Base-by-base conservation (phyloP, 2,888 invertebrate genomes). In the Caenorhabditis doughertyi region DNA sequence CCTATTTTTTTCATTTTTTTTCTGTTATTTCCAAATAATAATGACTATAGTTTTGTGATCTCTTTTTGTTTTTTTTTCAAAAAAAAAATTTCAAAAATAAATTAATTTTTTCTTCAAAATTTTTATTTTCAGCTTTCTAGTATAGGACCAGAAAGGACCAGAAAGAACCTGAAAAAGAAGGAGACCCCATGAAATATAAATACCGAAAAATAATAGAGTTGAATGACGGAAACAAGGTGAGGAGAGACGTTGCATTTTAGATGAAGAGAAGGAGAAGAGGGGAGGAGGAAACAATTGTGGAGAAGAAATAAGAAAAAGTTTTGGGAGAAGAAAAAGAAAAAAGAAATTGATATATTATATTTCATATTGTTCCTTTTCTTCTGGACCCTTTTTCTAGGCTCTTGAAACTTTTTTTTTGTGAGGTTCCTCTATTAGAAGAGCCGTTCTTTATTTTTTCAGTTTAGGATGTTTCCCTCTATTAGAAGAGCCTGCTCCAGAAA, bases 181-280 rank as follows among this genome's bases (percentile, higher is more conserved):
- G n/a, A n/a, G n/a, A n/a, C n/a, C n/a, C 49, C 39, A 60, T 60
- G 60, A 60, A 60, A 60, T 60, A 60, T 51, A 65, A 44, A 68
- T 55, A 55, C 68, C 68, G 13, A 56, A 25, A 44, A 65, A 65
- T 74, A 64, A 64, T 55, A 42, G 64, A 53, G 71, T 71, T 71
- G 47, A 47, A 62, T 42, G 55, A 55, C 64, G 74, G 74, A 76
- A 70, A 70, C 68, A 72, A 79, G 79, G 67, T 72, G 79, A 79
- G 79, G 47, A 49, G 70, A 62, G 65, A 79, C 44, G 79, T 79
- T 79, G 79, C 79, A 79, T 79, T 79, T 79, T 42, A 51, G 47
- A 79, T 56, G 72, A 64, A 13, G n/a, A 39, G 60, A 62, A 18
- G 64, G 18, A 79, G 56, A 39, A 32, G 27, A 27, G 18, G 23